Percentiles rank a stretch among this genome's conserved stretches.
These are phyloP conservation scores for Callinectes sapidus DNA, from an alignment of 2,888 invertebrate genomes.

Conservation along the genomic window DNA sequence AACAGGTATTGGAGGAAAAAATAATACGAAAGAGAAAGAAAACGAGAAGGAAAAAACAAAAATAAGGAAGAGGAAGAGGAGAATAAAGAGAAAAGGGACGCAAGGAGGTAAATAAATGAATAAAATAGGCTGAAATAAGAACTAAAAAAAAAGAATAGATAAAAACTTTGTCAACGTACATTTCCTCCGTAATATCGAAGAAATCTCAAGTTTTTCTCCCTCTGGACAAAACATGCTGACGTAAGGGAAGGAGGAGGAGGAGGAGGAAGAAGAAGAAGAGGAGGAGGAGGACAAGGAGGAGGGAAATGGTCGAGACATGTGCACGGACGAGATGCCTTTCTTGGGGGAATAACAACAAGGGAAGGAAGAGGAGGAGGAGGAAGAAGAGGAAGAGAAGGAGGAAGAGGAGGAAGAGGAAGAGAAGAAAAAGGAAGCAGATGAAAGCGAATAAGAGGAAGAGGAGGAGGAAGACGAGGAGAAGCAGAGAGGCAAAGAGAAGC, in stretches of 20 bases:
- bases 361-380: background rate
- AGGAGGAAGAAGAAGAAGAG: background rate
- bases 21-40: background rate
- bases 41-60: background rate
- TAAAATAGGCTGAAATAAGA: background rate
- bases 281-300: background rate
- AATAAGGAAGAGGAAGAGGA: background rate
- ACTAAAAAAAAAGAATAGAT: background rate
- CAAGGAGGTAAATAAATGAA: background rate
- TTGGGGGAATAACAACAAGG: background rate
- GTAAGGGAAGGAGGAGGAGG: background rate
- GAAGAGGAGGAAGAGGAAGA: background rate
- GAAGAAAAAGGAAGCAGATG: background rate
- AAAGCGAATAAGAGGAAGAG: background rate
- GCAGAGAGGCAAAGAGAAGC: background rate
- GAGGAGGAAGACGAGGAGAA: background rate
- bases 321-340: background rate
- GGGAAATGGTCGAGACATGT: background rate
- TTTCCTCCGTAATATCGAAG: background rate
- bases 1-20: background rate
- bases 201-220: background rate
- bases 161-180: background rate
- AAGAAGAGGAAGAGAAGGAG: background rate
- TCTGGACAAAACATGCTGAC: background rate
- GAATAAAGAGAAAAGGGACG: background rate